Percentiles rank a stretch among this genome's conserved stretches.
phyloP scores from a whole-genome alignment of 2,113 vertebrate genomes.

The Daboia siamensis region DNA sequence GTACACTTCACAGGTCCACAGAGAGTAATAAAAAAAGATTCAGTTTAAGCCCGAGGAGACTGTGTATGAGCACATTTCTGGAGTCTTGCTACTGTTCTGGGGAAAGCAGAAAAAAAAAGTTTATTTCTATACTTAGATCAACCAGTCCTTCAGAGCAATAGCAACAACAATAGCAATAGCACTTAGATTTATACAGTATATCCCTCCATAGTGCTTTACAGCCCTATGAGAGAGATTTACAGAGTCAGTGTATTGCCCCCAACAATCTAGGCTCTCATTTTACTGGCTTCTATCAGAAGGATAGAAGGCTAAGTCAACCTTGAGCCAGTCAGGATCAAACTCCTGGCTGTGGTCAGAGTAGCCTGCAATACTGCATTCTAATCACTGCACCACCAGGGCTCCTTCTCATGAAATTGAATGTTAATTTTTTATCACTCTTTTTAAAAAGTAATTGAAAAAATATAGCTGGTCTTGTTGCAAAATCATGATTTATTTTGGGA shows the following conservation, averaged over 20 bases:
- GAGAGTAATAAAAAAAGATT: neutral
- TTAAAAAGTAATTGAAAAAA: neutral
- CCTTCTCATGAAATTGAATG: neutral
- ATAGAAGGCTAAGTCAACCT: neutral
- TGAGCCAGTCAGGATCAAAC: neutral
- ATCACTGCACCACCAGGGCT: neutral
- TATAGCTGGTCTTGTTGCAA: neutral
- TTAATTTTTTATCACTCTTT: neutral
- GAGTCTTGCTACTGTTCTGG: neutral
- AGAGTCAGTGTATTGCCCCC: neutral
- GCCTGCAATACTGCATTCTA: neutral
- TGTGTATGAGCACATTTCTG: neutral
- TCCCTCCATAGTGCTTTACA: neutral
- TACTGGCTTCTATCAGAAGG: too few relatives aligned
- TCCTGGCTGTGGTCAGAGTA: neutral
- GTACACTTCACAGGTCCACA: neutral
- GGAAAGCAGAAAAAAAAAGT: neutral
- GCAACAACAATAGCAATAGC: neutral
- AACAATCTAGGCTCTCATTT: neutral
- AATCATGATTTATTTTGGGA: neutral
- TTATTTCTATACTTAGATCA: neutral
- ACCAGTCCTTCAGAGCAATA: neutral
- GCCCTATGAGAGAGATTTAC: neutral
- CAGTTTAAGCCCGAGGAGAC: neutral
- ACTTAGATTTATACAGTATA: neutral